Evolutionary conservation across 2,797 vertebrate genomes (phyloP).

Genomic region (Enteromius treurensis): DNA sequence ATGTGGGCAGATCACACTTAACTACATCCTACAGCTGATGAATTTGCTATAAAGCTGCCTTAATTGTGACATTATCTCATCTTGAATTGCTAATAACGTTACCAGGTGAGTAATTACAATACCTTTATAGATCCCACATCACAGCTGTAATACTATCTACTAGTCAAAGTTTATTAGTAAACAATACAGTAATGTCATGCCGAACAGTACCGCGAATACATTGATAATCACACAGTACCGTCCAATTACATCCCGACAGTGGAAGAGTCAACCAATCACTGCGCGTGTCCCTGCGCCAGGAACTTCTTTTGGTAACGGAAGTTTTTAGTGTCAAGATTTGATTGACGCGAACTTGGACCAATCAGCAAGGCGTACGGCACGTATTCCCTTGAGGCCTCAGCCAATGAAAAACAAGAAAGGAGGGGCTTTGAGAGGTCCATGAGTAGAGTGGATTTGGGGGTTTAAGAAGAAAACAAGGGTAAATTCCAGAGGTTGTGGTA

Average conservation of each 20-base stretch:
- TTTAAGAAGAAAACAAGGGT: slow-evolving; percentile 81
- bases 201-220: not conserved
- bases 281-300: slow-evolving; percentile 27
- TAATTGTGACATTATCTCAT: not conserved
- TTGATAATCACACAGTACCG: not conserved
- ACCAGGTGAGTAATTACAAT: not conserved
- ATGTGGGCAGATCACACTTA: not conserved
- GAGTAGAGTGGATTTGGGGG: slow-evolving; percentile 80
- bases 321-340: slow-evolving; percentile 67
- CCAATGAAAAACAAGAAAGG: slow-evolving; percentile 56
- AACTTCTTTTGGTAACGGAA: slow-evolving; percentile 76
- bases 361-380: slow-evolving; percentile 10
- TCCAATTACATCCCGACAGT: slow-evolving; percentile 36
- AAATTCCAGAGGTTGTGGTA: slow-evolving; percentile 77
- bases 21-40: not conserved
- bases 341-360: slow-evolving; percentile 41
- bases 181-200: slow-evolving; percentile 21
- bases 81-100: not conserved
- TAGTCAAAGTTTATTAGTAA: not conserved
- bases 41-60: not conserved
- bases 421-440: slow-evolving; percentile 65
- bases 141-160: not conserved
- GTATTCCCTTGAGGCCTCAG: slow-evolving; percentile 10
- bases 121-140: not conserved
- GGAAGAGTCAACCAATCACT: slow-evolving; percentile 52